phyloP scores from a whole-genome alignment of 2,888 invertebrate genomes.

The Melinaea menophilus region DNA sequence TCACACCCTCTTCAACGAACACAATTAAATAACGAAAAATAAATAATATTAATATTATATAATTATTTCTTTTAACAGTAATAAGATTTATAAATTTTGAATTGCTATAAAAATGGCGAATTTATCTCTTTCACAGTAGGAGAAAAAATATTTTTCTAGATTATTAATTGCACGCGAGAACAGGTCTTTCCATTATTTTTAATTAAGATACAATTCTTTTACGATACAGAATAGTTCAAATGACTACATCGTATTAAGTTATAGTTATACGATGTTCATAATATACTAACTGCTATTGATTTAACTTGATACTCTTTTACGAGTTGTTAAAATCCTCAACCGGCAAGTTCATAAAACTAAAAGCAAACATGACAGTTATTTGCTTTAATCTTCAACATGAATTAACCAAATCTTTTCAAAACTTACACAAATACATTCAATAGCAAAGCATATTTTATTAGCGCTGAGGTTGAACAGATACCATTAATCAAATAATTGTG shows the following conservation, averaged over 20 bases:
- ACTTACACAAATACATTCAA: constrained; percentile 52
- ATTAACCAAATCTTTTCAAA: constrained; percentile 43
- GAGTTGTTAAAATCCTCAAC: background rate
- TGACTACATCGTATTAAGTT: too few species aligned
- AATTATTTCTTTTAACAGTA: background rate
- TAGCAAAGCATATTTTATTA: constrained; percentile 45
- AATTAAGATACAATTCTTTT: too few species aligned
- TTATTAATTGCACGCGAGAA: too few species aligned
- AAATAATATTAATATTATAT: constrained; percentile 19
- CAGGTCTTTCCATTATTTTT: too few species aligned
- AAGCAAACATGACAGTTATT: constrained; percentile 40
- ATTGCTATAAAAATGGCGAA: too few species aligned
- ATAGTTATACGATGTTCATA: too few species aligned
- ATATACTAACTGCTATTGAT: too few species aligned
- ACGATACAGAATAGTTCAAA: too few species aligned
- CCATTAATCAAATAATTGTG: constrained; percentile 66
- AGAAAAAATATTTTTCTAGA: too few species aligned
- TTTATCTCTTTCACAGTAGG: too few species aligned
- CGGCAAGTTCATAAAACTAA: constrained; percentile 4
- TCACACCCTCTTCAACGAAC: constrained; percentile 56
- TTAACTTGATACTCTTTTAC: background rate
- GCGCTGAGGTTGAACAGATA: constrained; percentile 49
- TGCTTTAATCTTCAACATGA: constrained; percentile 48
- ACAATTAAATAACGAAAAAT: constrained; percentile 35
- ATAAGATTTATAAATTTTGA: too few species aligned